Base-by-base conservation (phyloP, 2,888 invertebrate genomes). In the Coelopa pilipes region DNA sequence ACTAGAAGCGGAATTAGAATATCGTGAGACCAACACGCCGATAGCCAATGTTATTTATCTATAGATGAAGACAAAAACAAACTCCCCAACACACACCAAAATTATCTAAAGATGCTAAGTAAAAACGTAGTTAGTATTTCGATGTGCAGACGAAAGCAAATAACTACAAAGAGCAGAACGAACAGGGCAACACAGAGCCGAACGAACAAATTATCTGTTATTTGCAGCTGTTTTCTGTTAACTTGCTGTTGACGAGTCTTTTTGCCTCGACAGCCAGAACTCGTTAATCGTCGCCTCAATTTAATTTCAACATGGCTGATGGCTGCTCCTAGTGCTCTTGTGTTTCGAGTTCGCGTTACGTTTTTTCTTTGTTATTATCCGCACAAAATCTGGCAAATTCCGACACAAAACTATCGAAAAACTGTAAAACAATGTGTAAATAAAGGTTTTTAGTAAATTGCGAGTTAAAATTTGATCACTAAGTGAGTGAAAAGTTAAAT, bases 241-340 rank as follows among this genome's bases (percentile, higher is more conserved):
- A 57, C 34, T 21, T n/a, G 11, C 68, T 68, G 68, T 69, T 69
- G 46, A 50, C 57, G 34, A 57, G 49, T 50, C 19, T 59, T 69
- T 13, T 69, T 66, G 66, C 57, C 19, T 69, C 10, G 57, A 69
- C 57, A 21, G 57, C 19, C 21, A 17, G 46, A 57, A 69, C 69
- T 69, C 69, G 69, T 69, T 59, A 17, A n/a, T 19, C 46, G 46
- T 69, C 69, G 59, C 69, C 46, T 59, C 59, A 45, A 69, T 74
- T 74, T 72, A 77, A 74, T 76, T 78, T 74, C 78, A 78, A 78
- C 74, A 78, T 78, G 78, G 78, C 78, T 78, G 78, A 78, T 77
- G 73, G 72, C 68, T 75, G 73, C 67, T 77, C 73, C 73, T 78
- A 77, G 49, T 46, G 62, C 62, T 70, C 17, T 49, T 76, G 74